Percentiles rank a stretch among this genome's conserved stretches.
Evolutionary conservation across 2,797 vertebrate species (phyloP).

Genomic region (Psittacula derbiana): DNA sequence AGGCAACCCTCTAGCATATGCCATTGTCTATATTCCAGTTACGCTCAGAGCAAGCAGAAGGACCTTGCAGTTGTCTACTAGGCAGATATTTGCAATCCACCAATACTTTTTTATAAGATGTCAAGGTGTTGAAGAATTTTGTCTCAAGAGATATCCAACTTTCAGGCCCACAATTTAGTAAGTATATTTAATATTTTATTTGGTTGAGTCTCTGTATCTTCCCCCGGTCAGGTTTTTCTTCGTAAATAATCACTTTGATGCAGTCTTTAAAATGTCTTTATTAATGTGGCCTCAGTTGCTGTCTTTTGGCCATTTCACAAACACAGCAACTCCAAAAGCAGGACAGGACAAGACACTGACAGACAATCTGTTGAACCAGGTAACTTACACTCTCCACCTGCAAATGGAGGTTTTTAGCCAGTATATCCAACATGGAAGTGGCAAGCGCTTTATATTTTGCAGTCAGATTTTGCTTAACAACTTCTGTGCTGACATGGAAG

Average conservation of each 20-base stretch:
- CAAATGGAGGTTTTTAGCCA: slow-evolving; percentile 80
- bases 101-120: not conserved
- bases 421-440: slow-evolving; percentile 77
- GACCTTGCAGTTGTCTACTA: not conserved
- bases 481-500: slow-evolving; percentile 81
- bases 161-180: not conserved
- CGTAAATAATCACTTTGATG: not conserved
- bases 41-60: not conserved
- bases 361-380: not conserved
- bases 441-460: slow-evolving; percentile 82
- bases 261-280: not conserved
- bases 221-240: not conserved
- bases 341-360: not conserved
- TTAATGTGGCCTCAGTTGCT: not conserved
- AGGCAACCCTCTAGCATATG: not conserved
- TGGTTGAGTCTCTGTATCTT: not conserved
- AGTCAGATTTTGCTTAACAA: slow-evolving; percentile 79
- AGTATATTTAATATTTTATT: not conserved
- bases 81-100: not conserved
- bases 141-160: not conserved
- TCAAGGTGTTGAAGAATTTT: not conserved
- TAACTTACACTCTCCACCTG: slow-evolving; percentile 83
- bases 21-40: not conserved
- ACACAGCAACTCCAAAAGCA: not conserved
- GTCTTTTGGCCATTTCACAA: not conserved